Conservation (phyloP, 2,797 vertebrate species). For the Urosaurus nigricauda region DNA sequence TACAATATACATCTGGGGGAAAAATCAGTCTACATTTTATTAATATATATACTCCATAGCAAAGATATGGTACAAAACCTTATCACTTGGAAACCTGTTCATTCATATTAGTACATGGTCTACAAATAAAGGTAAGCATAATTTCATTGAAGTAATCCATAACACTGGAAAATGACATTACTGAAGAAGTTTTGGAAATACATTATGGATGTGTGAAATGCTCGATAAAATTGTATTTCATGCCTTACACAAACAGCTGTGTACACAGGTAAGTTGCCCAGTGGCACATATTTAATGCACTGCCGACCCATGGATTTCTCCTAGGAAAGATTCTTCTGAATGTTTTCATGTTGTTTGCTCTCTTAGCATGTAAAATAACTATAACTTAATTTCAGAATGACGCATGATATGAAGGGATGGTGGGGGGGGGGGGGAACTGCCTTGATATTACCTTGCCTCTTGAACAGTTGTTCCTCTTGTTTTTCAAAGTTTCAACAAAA, state of each 20-base stretch:
- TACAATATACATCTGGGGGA: not conserved
- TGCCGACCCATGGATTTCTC: constrained; percentile 27
- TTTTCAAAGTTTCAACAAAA: constrained; percentile 74
- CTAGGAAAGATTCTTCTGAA: constrained; percentile 1
- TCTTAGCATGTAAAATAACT: constrained; percentile 25
- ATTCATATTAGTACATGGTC: not conserved
- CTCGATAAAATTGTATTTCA: constrained; percentile 26
- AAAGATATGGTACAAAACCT: not conserved
- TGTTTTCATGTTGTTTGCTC: constrained; percentile 22
- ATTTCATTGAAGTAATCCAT: not conserved
- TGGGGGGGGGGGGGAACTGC: not conserved
- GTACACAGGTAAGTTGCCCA: constrained; percentile 24
- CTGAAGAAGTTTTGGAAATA: constrained; percentile 8
- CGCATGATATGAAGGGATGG: constrained; percentile 55
- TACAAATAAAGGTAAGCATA: not conserved
- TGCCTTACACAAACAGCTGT: constrained; percentile 25
- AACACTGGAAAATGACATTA: constrained; percentile 4
- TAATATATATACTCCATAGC: not conserved
- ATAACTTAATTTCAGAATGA: constrained; percentile 41
- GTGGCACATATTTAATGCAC: constrained; percentile 30
- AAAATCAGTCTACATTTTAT: not conserved
- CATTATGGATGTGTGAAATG: not conserved
- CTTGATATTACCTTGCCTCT: constrained; percentile 66
- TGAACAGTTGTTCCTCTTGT: constrained; percentile 68
- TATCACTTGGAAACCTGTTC: not conserved